Base-by-base conservation (phyloP, 2,888 invertebrate species). In the Mallateleia sp. region DNA sequence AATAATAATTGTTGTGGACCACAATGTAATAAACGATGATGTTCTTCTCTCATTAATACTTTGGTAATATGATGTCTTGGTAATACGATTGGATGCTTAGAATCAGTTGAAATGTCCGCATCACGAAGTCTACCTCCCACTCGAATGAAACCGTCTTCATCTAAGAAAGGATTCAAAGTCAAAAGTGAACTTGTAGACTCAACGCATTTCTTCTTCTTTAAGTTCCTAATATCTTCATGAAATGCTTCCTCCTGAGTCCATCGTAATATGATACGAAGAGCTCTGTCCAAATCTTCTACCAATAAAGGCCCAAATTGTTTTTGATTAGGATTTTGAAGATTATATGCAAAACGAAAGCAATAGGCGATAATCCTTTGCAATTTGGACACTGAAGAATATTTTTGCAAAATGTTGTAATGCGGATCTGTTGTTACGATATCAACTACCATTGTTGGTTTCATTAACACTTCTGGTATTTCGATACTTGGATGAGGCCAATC, bases 61-160 rank as follows among this genome's bases (percentile, higher is more conserved):
- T 18, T 1, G 18, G 75, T 75, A 24, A 64, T 15, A 3, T 52
- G 38, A 47, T 75, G 62, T 28, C 52, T 75, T n/a, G 74, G 74
- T 18, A 75, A 34, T 6, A 75, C 14, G 15, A 50, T 34, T 0
- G 47, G 74, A 38, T 38, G 25, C 14, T 52, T 60, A 8, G 28
- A 25, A 5, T 75, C 60, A 14, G 14, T 1, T 14, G 52, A 0
- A 14, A 69, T n/a, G 11, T 54, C 5, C 11, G 69, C 52, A n/a
- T 69, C 14, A 14, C n/a, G 14, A 1, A 69, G 24, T 4, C 54
- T n/a, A 15, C 54, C 69, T 28, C 34, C 54, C 20, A 69, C 69
- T 7, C 69, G n/a, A 18, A 69, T 32, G 1, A 69, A 34, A 0
- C 22, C 54, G 0, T n/a, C 28, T 7, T 69, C 54, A 54, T 69